These are phyloP conservation scores for Acrobasis suavella DNA, from an alignment of 2,888 invertebrate genomes.

Conservation along the genomic window DNA sequence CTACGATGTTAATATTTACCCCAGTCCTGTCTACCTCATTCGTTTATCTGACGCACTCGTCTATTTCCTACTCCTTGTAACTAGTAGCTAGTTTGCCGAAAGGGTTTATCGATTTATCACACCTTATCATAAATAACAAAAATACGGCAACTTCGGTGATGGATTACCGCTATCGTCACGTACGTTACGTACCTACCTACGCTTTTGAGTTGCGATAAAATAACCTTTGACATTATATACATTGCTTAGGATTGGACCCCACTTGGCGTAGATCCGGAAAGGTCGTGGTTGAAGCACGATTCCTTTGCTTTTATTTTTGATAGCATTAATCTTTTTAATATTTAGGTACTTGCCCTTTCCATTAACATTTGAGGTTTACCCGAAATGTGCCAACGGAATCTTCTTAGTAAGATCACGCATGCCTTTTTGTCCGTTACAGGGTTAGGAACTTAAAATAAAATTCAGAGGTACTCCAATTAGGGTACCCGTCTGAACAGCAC, in stretches of 20 bases:
- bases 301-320: too few species aligned
- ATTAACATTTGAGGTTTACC: too few species aligned
- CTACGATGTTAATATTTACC: neutral
- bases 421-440: too few species aligned
- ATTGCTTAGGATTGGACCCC: conserved; percentile 19
- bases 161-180: conserved; percentile 24
- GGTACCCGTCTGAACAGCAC: too few species aligned
- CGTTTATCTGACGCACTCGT: neutral
- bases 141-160: conserved; percentile 15
- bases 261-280: neutral
- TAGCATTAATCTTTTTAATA: too few species aligned
- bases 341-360: too few species aligned
- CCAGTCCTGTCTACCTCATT: neutral
- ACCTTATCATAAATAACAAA: conserved; percentile 24
- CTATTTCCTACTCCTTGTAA: conserved; percentile 1
- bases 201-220: conserved; percentile 23
- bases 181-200: neutral
- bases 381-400: too few species aligned
- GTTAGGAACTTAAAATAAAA: too few species aligned
- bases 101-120: conserved; percentile 19
- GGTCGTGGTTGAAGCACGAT: neutral
- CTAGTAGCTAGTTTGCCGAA: neutral
- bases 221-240: conserved; percentile 26
- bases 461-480: too few species aligned
- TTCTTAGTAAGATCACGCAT: too few species aligned